A percentile compares a stretch with the other conserved stretches of the same genome.
Conservation (phyloP, 2,113 vertebrate genomes). For the Agapornis roseicollis region DNA sequence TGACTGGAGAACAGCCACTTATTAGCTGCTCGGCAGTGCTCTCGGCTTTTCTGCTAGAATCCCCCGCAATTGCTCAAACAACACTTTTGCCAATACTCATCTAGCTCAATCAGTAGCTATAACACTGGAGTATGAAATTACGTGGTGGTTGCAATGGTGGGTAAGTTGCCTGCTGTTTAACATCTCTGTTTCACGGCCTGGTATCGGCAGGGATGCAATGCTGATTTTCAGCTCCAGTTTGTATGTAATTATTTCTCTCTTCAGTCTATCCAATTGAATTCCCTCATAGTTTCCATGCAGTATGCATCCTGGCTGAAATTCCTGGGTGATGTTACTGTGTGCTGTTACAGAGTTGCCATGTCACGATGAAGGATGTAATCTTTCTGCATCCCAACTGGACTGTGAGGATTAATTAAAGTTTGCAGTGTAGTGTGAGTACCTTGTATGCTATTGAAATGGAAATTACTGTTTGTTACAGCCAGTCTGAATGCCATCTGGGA, state of each 20-base stretch:
- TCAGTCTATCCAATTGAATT: neutral
- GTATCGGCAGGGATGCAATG: neutral
- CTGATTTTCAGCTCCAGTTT: constrained; percentile 6
- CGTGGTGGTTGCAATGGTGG: neutral
- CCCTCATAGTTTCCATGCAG: neutral
- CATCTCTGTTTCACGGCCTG: neutral
- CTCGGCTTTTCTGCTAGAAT: constrained; percentile 33
- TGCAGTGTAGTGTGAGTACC: neutral
- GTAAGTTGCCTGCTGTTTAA: constrained; percentile 23
- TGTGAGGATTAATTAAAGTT: constrained; percentile 25
- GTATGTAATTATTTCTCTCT: neutral
- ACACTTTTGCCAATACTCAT: constrained; percentile 55
- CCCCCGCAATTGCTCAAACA: constrained; percentile 31
- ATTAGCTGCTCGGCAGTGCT: constrained; percentile 38
- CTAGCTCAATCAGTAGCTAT: constrained; percentile 33
- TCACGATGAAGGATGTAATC: neutral
- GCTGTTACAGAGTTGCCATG: neutral
- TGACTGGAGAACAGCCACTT: constrained; percentile 63
- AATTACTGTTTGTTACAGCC: constrained; percentile 17
- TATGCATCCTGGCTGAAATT: neutral
- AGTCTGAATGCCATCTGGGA: neutral
- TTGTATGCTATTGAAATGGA: neutral
- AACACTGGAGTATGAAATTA: constrained; percentile 6
- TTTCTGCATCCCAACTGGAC: neutral
- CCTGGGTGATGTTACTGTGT: neutral